A percentile compares a stretch with the other conserved stretches of the same genome.
Conservation (phyloP, 1,140 invertebrate species). For the Cephus cinctus region DNA sequence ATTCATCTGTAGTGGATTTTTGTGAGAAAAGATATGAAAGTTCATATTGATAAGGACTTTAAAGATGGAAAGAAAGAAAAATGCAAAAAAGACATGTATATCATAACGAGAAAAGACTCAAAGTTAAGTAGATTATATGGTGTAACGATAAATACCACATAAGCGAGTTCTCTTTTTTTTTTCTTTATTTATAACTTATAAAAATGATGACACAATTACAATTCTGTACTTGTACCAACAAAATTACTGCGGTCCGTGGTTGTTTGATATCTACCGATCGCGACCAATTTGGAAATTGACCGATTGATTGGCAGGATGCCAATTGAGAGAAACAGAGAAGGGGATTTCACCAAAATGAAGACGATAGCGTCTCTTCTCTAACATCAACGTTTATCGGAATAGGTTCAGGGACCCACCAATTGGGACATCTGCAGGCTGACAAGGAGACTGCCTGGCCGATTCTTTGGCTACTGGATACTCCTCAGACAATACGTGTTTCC, state of each 20-base stretch:
- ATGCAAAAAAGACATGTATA: not conserved
- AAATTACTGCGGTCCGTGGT: no score
- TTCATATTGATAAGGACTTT: not conserved
- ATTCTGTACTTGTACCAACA: conserved; percentile 39
- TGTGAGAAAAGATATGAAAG: not conserved
- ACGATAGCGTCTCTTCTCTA: no score
- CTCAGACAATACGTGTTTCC: no score
- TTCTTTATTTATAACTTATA: conserved; percentile 47
- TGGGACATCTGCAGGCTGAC: no score
- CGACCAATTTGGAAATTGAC: no score
- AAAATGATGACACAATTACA: conserved; percentile 38
- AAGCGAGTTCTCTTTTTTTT: conserved; percentile 24
- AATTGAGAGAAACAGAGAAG: no score
- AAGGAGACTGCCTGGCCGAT: no score
- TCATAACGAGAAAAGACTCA: not conserved
- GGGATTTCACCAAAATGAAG: no score
- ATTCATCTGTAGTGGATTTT: not conserved
- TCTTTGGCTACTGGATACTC: no score
- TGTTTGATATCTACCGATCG: conserved; percentile 1
- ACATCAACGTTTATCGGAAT: no score
- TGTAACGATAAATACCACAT: not conserved
- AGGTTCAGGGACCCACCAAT: no score
- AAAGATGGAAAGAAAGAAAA: not conserved
- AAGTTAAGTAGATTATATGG: not conserved
- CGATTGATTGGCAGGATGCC: no score